These are phyloP conservation scores for Sphenopsis melanotis DNA, from an alignment of 2,797 vertebrate genomes.

Conservation along the genomic window DNA sequence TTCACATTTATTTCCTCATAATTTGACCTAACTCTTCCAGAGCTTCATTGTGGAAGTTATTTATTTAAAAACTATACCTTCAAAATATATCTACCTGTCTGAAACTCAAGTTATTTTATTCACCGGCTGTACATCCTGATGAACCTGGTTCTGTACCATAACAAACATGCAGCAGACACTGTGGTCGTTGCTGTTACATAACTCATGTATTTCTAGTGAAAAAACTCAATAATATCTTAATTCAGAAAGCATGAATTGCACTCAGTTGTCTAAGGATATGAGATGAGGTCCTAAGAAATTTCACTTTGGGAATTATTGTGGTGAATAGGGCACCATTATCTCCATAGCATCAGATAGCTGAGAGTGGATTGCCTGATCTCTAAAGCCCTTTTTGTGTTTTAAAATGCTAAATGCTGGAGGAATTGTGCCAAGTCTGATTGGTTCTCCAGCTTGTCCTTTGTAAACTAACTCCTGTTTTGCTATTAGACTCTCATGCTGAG, in stretches of 20 bases:
- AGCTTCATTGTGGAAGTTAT: neutral
- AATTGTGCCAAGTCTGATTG: neutral
- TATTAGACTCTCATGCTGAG: neutral
- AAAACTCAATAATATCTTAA: neutral
- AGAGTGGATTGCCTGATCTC: neutral
- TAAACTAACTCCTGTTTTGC: neutral
- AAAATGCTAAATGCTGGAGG: neutral
- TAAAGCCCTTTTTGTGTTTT: neutral
- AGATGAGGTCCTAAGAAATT: neutral
- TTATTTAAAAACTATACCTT: neutral
- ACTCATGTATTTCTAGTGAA: neutral
- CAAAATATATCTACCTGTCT: neutral
- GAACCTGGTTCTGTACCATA: neutral
- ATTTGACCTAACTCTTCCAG: neutral
- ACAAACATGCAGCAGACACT: neutral
- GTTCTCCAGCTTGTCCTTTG: neutral
- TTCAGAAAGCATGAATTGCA: neutral
- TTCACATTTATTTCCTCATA: neutral
- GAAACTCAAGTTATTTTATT: neutral
- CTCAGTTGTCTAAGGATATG: neutral
- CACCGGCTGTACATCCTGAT: neutral
- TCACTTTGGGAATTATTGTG: neutral
- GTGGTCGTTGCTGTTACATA: neutral
- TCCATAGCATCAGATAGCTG: neutral
- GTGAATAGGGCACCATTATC: neutral